Evolutionary conservation across 2,797 vertebrate genomes (phyloP), one percentile per base, ranked within the genome.

Genomic region (Etheostoma perlongum): DNA sequence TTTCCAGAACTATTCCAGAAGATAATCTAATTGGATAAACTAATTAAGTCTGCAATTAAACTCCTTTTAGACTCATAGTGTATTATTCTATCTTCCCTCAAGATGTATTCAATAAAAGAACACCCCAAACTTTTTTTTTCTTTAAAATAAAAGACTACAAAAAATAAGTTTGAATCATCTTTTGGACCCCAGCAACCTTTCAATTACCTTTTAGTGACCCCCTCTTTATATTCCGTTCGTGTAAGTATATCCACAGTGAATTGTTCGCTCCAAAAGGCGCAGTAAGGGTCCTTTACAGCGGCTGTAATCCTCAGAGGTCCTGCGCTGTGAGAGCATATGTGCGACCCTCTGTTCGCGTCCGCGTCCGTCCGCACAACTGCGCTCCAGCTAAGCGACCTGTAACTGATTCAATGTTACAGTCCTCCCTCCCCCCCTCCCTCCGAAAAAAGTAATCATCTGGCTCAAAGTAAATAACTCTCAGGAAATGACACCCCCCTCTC

Each of bases 391-490:
- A 91, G 92, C 93, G 93, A 95, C 96, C 95, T 95, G 97, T 96
- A 97, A 98, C 97, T 97, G 97, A 97, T 97, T 97, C 97, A 96
- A 94, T 93, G 96, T 95, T 95, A 94, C 93, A 97, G 96, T 96
- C 96, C 96, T 95, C 96, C 96, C 96, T 96, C 96, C 27, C 25
- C 4, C 25, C 25, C 83, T 67, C 67, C 48, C 77, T 19, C 51
- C 33, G 15, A 76, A 93, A 95, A 95, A 90, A 96, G 94, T 95
- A 95, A 97, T 97, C 96, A 96, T 97, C 96, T 96, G 95, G 94
- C 95, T 96, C 94, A 95, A 93, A 97, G 96, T 98, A 97, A 98
- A 98, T 96, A 97, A 96, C 95, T 96, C 96, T 97, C 96, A 97
- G 97, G 96, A 98, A 97, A 96, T 93, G 93, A 94, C 93, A 87